Percentiles rank a stretch among this genome's conserved stretches.
Evolutionary conservation across 2,113 vertebrate genomes (phyloP).

Genomic region (Nymphicus hollandicus): DNA sequence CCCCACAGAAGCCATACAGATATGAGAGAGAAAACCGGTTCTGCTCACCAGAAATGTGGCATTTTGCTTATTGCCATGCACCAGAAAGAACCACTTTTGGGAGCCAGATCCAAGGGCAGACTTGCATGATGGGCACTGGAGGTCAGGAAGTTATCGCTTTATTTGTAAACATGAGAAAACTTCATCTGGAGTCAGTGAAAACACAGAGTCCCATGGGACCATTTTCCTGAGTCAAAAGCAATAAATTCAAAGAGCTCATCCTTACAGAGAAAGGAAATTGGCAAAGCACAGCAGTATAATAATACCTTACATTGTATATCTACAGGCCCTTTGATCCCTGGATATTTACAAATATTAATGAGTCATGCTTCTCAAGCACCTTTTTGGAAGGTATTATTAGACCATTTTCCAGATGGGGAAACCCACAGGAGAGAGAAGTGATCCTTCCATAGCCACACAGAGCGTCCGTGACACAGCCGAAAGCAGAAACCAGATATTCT

Average conservation of each 20-base stretch:
- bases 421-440: constrained; percentile 19
- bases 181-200: constrained; percentile 58
- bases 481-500: constrained; percentile 55
- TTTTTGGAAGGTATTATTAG: constrained; percentile 60
- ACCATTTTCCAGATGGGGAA: constrained; percentile 44
- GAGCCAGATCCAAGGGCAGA: not conserved
- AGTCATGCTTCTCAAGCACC: constrained; percentile 45
- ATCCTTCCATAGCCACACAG: not conserved
- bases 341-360: constrained; percentile 62
- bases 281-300: constrained; percentile 2
- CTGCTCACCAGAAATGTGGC: not conserved
- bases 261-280: constrained; percentile 33
- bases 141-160: constrained; percentile 28
- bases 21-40: not conserved
- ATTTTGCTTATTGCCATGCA: not conserved
- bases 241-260: constrained; percentile 44
- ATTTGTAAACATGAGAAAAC: constrained; percentile 56
- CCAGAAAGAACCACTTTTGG: not conserved
- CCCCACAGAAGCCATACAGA: not conserved
- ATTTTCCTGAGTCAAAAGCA: not conserved
- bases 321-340: constrained; percentile 39
- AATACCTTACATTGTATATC: constrained; percentile 4
- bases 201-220: not conserved
- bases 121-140: not conserved
- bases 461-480: constrained; percentile 16